Evolutionary conservation across 2,888 invertebrate species (phyloP).

Genomic region (Heliconius erato): DNA sequence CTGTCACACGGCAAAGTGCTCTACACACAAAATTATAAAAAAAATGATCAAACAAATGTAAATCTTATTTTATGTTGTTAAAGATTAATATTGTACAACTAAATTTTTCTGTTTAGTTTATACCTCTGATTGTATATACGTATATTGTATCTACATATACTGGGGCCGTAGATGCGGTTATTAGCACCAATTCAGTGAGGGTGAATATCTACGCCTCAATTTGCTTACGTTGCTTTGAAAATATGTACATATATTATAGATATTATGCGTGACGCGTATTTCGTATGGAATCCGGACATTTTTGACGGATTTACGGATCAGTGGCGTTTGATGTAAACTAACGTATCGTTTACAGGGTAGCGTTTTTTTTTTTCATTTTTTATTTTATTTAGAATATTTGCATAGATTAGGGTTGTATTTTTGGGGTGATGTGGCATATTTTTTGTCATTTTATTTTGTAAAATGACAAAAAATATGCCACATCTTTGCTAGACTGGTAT

Average conservation of each 20-base stretch:
- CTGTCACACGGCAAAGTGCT: constrained; percentile 58
- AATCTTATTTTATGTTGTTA: constrained; percentile 24
- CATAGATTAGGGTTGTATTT: neutral
- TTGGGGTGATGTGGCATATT: neutral
- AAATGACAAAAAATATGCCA: too few species aligned
- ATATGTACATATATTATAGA: constrained; percentile 73
- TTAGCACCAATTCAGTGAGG: constrained; percentile 82
- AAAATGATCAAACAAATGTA: constrained; percentile 45
- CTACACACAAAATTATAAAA: constrained; percentile 55
- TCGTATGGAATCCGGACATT: constrained; percentile 46
- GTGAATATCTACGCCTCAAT: constrained; percentile 82
- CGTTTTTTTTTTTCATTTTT: neutral
- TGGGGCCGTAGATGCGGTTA: constrained; percentile 69
- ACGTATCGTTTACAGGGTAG: constrained; percentile 13
- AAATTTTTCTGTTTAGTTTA: constrained; percentile 55
- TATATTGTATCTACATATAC: neutral
- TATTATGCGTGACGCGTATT: constrained; percentile 49
- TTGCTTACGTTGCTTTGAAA: constrained; percentile 76
- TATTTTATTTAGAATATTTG: constrained; percentile 7
- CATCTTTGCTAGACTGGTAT: too few species aligned
- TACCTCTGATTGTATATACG: constrained; percentile 36
- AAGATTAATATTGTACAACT: constrained; percentile 41
- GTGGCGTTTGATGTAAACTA: constrained; percentile 49
- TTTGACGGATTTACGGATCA: constrained; percentile 44
- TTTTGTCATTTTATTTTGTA: too few species aligned